Evolutionary conservation across 37 sponge, comb jelly and placozoan species (phyloP).

Genomic region (Spongilla lacustris): DNA sequence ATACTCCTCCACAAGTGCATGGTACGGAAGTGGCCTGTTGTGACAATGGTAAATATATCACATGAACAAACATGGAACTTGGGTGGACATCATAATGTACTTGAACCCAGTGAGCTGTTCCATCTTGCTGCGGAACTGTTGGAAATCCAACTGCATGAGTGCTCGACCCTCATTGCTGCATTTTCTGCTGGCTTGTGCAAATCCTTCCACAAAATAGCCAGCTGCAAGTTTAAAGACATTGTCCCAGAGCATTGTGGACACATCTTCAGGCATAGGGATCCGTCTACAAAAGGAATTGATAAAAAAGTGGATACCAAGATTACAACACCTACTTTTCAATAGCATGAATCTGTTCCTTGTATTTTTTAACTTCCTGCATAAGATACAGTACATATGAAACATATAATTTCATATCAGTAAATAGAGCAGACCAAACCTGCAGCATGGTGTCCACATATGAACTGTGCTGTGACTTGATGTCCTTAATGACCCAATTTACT

Average conservation of each 20-base stretch:
- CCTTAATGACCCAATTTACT: constrained; percentile 94
- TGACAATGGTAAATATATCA: not conserved
- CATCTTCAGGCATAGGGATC: constrained; percentile 58
- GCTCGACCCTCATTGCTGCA: constrained; percentile 96
- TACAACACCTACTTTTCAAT: constrained; percentile 29
- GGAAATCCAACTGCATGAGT: constrained; percentile 97
- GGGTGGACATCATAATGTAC: constrained; percentile 37
- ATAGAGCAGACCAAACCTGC: constrained; percentile 32
- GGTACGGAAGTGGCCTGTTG: constrained; percentile 76
- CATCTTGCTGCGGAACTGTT: constrained; percentile 86
- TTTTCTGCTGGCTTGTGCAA: constrained; percentile 69
- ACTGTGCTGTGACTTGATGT: constrained; percentile 92
- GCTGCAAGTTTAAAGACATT: constrained; percentile 48
- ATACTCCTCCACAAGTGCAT: constrained; percentile 88
- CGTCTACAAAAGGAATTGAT: constrained; percentile 23
- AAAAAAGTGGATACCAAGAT: not conserved
- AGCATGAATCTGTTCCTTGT: not conserved
- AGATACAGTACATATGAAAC: not conserved
- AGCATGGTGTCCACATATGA: constrained; percentile 81
- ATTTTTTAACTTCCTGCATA: constrained; percentile 12
- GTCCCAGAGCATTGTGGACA: constrained; percentile 69
- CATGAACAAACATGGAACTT: not conserved
- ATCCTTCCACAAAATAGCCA: constrained; percentile 85
- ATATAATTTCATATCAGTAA: not conserved
- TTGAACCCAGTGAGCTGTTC: constrained; percentile 72